Evolutionary conservation across 2,113 vertebrate genomes (phyloP).

Genomic region (Prionailurus viverrinus): DNA sequence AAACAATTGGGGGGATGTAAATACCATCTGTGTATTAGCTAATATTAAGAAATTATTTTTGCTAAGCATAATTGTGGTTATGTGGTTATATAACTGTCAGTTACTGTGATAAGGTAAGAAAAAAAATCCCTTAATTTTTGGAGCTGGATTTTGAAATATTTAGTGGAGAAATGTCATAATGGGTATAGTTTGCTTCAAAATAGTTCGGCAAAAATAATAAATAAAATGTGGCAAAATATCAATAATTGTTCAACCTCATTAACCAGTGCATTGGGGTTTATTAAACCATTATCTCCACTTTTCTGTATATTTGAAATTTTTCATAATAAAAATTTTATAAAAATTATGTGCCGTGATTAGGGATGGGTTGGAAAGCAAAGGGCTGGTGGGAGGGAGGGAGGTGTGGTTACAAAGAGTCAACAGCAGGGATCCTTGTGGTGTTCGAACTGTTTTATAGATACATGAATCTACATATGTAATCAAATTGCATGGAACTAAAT

Average conservation of each 20-base stretch:
- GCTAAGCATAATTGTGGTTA: not conserved
- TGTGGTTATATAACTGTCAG: too few relatives aligned
- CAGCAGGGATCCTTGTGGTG: not conserved
- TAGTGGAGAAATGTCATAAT: not conserved
- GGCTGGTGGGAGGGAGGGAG: not conserved
- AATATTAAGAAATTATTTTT: not conserved
- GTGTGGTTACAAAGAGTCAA: not conserved
- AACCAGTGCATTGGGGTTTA: not conserved
- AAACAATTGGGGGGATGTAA: not conserved
- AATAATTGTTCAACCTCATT: not conserved
- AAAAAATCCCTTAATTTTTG: not conserved
- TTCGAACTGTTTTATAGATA: not conserved
- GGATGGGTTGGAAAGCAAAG: not conserved
- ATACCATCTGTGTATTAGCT: not conserved
- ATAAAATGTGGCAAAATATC: not conserved
- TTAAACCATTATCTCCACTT: not conserved
- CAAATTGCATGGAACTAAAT: not conserved
- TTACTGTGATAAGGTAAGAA: not conserved
- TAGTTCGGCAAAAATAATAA: not conserved
- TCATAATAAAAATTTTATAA: not conserved
- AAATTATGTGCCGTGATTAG: not conserved
- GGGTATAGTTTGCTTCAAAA: not conserved
- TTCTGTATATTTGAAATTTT: not conserved
- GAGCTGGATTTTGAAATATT: not conserved
- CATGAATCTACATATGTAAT: not conserved